Evolutionary conservation across 2,797 vertebrate genomes (phyloP).

Genomic region (Halcyon badia): DNA sequence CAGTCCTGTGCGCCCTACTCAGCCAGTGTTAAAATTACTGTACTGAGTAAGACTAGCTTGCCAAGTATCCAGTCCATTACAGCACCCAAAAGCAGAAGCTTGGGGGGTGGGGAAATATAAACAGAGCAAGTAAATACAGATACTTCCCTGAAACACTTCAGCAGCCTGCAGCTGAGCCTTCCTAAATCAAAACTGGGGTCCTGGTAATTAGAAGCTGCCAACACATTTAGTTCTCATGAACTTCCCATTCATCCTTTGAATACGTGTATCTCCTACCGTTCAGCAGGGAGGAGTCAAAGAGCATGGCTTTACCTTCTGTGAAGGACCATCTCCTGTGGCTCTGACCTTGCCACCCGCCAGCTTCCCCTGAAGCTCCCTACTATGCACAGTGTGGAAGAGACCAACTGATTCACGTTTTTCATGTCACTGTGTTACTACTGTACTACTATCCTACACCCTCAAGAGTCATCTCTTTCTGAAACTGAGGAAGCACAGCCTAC

Average conservation of each 20-base stretch:
- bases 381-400: rapidly evolving
- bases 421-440: rapidly evolving
- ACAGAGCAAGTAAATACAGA: neutral
- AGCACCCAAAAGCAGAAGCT: neutral
- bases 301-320: rapidly evolving
- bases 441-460: neutral
- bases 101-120: neutral
- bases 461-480: neutral
- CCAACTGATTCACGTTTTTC: neutral
- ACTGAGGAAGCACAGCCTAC: neutral
- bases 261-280: rapidly evolving
- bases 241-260: neutral
- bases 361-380: neutral
- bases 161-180: neutral
- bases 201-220: neutral
- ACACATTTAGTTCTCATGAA: neutral
- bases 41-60: neutral
- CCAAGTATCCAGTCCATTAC: neutral
- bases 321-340: neutral
- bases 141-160: neutral
- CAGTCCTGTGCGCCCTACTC: neutral
- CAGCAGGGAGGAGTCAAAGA: neutral
- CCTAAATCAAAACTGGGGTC: neutral
- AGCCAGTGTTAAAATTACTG: neutral
- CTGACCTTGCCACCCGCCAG: neutral